Evolutionary conservation across 2,113 vertebrate species (phyloP), one percentile per base, ranked within the genome.

Genomic region (Aix galericulata): DNA sequence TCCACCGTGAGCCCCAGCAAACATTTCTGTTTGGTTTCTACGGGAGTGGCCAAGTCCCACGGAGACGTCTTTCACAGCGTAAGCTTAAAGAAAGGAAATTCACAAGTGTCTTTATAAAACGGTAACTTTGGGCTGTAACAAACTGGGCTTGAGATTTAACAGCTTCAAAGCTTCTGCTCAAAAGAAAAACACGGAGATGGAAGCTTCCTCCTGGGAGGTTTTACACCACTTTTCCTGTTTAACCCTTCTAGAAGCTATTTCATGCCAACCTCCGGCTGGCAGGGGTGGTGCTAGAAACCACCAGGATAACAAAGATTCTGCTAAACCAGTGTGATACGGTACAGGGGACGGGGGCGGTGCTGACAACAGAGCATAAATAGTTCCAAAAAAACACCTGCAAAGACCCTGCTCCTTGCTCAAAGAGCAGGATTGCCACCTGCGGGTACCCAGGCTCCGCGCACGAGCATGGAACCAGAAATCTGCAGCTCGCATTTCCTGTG

Each of bases 81-180:
- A 46, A 72, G 60, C 64, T 14, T 12, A 26, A 55, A 29, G 42
- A 63, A 50, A 73, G 72, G 63, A 93, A 95, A 93, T 6, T 46
- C 89, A 29, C 13, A 2, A 89, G n/a, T 1, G 21, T 42, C 75
- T 62, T 86, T 52, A 73, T 4, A 46, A 87, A 94, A 67, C 0
- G 17, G 38, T 60, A 82, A 86, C 42, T 93, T 94, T 40, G 91
- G 93, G 91, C 82, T 94, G 59, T 64, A 86, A 91, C 89, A 94
- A 96, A 91, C 64, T 0, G 25, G 80, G 88, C 73, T 77, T 4
- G 25, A 0, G 22, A 59, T 32, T 38, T 8, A 74, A 62, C 55
- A 93, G 89, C 93, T 94, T 79, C 91, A 77, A 77, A 88, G 91
- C 63, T 85, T 55, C 87, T 59, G 55, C 71, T 82, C 3, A 2